Conservation (phyloP, 2,797 vertebrate species). For the Prionace glauca region DNA sequence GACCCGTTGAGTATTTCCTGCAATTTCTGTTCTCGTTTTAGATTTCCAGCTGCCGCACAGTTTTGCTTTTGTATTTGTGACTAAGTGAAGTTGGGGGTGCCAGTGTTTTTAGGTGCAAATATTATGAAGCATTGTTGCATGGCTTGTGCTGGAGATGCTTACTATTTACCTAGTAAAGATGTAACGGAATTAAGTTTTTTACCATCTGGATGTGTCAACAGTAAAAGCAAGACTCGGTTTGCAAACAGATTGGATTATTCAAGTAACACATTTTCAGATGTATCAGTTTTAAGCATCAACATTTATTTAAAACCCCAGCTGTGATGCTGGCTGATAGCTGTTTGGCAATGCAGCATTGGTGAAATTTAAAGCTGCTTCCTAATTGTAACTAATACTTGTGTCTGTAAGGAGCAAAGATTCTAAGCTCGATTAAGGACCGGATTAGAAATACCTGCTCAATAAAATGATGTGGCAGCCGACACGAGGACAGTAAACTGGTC, state of each 20-base stretch:
- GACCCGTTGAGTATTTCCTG: background rate
- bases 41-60: background rate
- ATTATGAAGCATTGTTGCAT: background rate
- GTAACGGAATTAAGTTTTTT: background rate
- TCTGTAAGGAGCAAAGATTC: background rate
- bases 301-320: background rate
- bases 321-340: background rate
- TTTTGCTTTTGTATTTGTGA: background rate
- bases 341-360: background rate
- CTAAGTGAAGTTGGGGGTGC: background rate
- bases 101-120: background rate
- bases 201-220: background rate
- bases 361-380: slow-evolving; percentile 5
- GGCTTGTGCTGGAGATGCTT: background rate
- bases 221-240: background rate
- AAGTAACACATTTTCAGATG: background rate
- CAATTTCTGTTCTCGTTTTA: background rate
- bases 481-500: background rate
- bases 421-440: background rate
- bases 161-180: background rate
- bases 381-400: background rate
- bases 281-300: background rate
- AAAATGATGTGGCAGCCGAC: background rate
- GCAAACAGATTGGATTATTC: background rate
- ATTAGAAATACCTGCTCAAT: background rate